Conservation (phyloP, 2,113 vertebrate genomes). For the Penelope pileata region DNA sequence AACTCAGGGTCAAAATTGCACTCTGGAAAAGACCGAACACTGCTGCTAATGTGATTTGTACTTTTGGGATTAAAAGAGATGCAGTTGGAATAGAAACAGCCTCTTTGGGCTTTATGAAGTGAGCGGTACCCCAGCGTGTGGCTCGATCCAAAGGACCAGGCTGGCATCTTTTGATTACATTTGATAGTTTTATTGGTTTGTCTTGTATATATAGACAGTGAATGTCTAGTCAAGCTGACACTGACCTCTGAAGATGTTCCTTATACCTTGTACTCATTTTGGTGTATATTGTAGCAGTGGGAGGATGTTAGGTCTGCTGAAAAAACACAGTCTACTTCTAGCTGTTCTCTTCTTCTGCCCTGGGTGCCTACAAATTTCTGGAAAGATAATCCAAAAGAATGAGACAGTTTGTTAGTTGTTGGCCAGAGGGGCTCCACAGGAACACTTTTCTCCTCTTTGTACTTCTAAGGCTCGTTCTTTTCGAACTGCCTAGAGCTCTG, state of each 20-base stretch:
- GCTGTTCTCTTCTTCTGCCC: background rate
- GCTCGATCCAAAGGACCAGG: background rate
- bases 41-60: conserved; percentile 60
- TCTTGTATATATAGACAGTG: background rate
- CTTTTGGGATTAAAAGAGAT: conserved; percentile 44
- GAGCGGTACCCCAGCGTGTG: background rate
- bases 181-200: background rate
- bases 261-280: background rate
- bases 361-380: background rate
- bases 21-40: conserved; percentile 35
- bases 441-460: background rate
- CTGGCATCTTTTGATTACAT: background rate
- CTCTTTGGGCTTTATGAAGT: conserved; percentile 17
- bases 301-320: background rate
- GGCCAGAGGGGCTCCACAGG: background rate
- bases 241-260: background rate
- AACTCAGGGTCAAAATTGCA: conserved; percentile 57
- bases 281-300: background rate
- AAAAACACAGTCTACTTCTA: too few species aligned
- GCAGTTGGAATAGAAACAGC: background rate
- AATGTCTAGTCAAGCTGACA: background rate
- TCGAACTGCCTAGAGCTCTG: background rate
- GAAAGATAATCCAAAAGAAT: background rate
- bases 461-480: background rate
- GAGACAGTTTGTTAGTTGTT: background rate